Conservation (phyloP, 1,140 invertebrate genomes). For the Papilio xuthus region DNA sequence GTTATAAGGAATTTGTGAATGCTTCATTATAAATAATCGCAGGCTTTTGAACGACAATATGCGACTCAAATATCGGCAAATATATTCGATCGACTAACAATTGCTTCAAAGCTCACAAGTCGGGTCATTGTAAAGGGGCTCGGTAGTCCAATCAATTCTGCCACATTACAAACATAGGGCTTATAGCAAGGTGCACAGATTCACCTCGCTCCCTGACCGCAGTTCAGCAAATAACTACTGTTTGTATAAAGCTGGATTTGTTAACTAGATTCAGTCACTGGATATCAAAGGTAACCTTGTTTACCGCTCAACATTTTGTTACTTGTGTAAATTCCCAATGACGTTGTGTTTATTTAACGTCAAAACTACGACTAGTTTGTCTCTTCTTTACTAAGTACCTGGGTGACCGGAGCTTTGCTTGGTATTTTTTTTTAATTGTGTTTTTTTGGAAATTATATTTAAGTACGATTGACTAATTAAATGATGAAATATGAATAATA, state of each 20-base stretch:
- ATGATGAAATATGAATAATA: too few species aligned
- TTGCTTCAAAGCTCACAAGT: neutral
- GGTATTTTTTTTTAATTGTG: too few species aligned
- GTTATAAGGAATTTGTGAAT: too few species aligned
- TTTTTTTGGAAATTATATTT: too few species aligned
- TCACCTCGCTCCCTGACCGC: neutral
- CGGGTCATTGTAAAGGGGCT: neutral
- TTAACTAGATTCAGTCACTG: neutral
- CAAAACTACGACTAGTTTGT: too few species aligned
- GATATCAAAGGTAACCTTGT: neutral
- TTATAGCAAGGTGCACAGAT: neutral
- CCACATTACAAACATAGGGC: neutral
- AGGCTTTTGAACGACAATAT: too few species aligned
- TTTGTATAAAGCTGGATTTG: neutral
- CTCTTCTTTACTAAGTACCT: too few species aligned
- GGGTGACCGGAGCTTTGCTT: too few species aligned
- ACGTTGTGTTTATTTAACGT: neutral
- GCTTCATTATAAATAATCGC: too few species aligned
- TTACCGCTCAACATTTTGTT: neutral
- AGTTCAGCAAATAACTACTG: neutral
- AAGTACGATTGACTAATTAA: too few species aligned
- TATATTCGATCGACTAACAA: too few species aligned
- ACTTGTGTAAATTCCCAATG: neutral
- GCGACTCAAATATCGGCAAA: too few species aligned
- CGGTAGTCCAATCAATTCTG: neutral